Percentiles rank a stretch among this genome's conserved stretches.
phyloP scores from a whole-genome alignment of 2,113 vertebrate genomes.

The Boleophthalmus pectinirostris region DNA sequence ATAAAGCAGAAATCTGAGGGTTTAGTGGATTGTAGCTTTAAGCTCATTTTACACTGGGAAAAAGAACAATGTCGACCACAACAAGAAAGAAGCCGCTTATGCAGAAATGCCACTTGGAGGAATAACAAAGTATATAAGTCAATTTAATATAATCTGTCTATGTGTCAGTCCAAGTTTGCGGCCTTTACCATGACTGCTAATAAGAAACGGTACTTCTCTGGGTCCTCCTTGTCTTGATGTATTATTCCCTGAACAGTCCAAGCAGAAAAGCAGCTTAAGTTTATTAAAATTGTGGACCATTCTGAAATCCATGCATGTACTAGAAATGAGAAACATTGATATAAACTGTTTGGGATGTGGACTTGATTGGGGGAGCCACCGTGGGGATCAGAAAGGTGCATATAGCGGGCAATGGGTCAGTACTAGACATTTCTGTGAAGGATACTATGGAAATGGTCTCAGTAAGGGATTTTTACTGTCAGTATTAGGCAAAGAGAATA shows the following conservation, averaged over 20 bases:
- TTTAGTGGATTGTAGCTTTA: conserved; percentile 73
- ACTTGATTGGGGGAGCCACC: conserved; percentile 34
- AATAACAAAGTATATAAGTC: conserved; percentile 12
- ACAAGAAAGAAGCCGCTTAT: conserved; percentile 10
- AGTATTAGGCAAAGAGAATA: background rate
- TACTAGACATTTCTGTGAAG: conserved; percentile 1
- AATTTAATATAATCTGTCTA: background rate
- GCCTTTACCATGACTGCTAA: conserved; percentile 38
- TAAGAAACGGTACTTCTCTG: conserved; percentile 34
- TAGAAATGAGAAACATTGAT: conserved; percentile 65
- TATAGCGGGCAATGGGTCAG: conserved; percentile 52
- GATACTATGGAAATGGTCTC: background rate
- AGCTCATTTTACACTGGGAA: conserved; percentile 46
- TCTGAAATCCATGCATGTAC: conserved; percentile 63
- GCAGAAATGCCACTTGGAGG: conserved; percentile 13
- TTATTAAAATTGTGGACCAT: conserved; percentile 70
- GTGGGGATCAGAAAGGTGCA: conserved; percentile 32
- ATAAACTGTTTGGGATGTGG: conserved; percentile 51
- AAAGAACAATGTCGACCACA: conserved; percentile 48
- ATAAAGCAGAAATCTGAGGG: conserved; percentile 56
- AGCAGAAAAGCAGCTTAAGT: conserved; percentile 77
- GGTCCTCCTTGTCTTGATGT: conserved; percentile 38
- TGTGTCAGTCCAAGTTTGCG: conserved; percentile 27
- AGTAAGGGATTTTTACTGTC: background rate
- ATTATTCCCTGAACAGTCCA: conserved; percentile 66